A percentile compares a stretch with the other conserved stretches of the same genome.
phyloP scores from a whole-genome alignment of 92 coral and sea anemone species.

The Meandrina meandrites region DNA sequence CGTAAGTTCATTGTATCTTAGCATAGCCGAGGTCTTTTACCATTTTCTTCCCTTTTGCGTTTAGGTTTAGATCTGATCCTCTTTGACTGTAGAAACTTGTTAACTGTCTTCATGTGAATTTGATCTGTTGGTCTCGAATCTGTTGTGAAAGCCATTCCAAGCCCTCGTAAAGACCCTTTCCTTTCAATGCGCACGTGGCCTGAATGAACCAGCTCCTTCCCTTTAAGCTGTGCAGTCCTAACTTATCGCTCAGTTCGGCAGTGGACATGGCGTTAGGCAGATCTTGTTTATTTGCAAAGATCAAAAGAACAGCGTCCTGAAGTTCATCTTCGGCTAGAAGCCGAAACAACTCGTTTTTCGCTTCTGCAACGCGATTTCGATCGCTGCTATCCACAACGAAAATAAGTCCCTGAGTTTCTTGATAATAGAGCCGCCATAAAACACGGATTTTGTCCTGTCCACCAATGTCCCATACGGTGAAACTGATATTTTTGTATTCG shows the following conservation, averaged over 20 bases:
- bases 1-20: background rate
- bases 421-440: constrained; percentile 94
- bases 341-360: constrained; percentile 86
- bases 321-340: constrained; percentile 95
- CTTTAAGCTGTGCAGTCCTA: constrained; percentile 81
- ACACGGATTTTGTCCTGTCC: constrained; percentile 98
- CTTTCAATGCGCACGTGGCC: constrained; percentile 93
- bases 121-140: constrained; percentile 63
- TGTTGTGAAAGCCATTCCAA: constrained; percentile 95
- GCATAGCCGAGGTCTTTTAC: background rate
- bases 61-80: background rate
- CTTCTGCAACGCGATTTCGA: constrained; percentile 84
- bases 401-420: constrained; percentile 95
- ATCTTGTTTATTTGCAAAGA: constrained; percentile 97
- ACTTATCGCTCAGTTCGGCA: constrained; percentile 87
- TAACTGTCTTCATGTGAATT: background rate
- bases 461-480: constrained; percentile 99
- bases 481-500: constrained; percentile 96
- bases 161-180: constrained; percentile 96
- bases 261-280: constrained; percentile 83
- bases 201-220: constrained; percentile 95
- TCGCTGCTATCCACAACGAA: constrained; percentile 98
- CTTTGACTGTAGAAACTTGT: background rate
- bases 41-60: background rate
- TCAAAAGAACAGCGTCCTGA: constrained; percentile 85